Conservation (phyloP, 2,888 invertebrate genomes). For the Pterostichus madidus region DNA sequence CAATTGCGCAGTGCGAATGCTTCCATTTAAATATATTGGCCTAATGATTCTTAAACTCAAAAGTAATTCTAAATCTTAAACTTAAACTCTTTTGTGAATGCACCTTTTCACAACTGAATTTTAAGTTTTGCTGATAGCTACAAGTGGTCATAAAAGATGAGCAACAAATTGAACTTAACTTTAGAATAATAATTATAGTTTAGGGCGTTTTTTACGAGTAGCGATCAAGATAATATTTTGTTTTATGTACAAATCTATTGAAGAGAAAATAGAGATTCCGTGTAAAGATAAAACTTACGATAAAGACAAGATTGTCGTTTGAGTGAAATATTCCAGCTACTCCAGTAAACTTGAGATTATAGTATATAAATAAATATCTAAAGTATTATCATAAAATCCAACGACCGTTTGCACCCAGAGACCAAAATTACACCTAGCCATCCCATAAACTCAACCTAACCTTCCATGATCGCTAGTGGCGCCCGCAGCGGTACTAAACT, state of each 20-base stretch:
- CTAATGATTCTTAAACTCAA: no score
- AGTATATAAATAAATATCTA: constrained; percentile 37
- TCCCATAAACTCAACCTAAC: constrained; percentile 11
- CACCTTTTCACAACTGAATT: no score
- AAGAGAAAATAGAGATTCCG: constrained; percentile 52
- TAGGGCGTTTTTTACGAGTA: constrained; percentile 23
- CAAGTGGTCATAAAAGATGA: no score
- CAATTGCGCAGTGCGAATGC: no score
- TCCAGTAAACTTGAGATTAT: constrained; percentile 52
- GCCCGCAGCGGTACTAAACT: constrained; percentile 44
- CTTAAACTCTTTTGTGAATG: no score
- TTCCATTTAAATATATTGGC: no score
- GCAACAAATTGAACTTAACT: no score
- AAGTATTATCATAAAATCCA: constrained; percentile 38
- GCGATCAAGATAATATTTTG: constrained; percentile 53
- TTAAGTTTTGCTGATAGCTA: no score
- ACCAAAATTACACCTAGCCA: constrained; percentile 26
- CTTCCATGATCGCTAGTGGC: constrained; percentile 22
- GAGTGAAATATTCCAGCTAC: constrained; percentile 51
- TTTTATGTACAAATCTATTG: constrained; percentile 48
- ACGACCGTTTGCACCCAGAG: constrained; percentile 39
- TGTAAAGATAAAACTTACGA: constrained; percentile 41
- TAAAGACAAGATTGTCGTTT: constrained; percentile 53
- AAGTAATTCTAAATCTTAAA: no score
- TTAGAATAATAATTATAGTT: background rate